These are phyloP conservation scores for Sphaerophoria rueppellii DNA, from an alignment of 2,888 invertebrate species.

Conservation along the genomic window DNA sequence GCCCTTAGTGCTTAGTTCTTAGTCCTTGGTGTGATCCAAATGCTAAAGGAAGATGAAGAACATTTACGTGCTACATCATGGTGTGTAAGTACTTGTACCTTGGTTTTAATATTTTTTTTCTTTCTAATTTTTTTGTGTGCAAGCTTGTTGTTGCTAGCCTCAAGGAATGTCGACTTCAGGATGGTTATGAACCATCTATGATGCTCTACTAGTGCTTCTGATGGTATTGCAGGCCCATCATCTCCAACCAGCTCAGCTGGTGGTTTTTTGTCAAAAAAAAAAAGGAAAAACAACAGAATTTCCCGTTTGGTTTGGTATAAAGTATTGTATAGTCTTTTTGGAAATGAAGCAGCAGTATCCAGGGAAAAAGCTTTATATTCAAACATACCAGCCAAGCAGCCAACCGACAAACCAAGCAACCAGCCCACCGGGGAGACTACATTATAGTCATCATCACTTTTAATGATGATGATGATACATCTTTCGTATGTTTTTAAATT, in stretches of 20 bases:
- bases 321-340: background rate
- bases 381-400: constrained; percentile 8
- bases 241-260: constrained; percentile 11
- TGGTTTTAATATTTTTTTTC: background rate
- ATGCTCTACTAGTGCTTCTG: background rate
- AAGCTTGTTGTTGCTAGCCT: constrained; percentile 35
- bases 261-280: constrained; percentile 35
- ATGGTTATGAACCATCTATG: constrained; percentile 31
- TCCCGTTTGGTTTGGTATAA: background rate
- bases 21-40: constrained; percentile 30
- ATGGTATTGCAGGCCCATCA: constrained; percentile 10
- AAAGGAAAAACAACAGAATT: constrained; percentile 39
- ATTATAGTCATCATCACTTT: constrained; percentile 61
- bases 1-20: constrained; percentile 28
- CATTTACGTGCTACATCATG: constrained; percentile 47
- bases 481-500: constrained; percentile 46
- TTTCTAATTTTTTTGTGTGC: constrained; percentile 1
- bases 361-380: background rate
- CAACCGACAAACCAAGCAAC: constrained; percentile 11
- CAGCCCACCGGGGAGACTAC: constrained; percentile 53
- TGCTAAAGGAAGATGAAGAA: constrained; percentile 18
- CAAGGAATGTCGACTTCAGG: constrained; percentile 43
- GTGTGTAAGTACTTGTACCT: constrained; percentile 50
- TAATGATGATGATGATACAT: constrained; percentile 60
- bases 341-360: constrained; percentile 26